A percentile compares a stretch with the other conserved stretches of the same genome.
Evolutionary conservation across 2,113 vertebrate species (phyloP).

Genomic region (Ammodytes marinus): DNA sequence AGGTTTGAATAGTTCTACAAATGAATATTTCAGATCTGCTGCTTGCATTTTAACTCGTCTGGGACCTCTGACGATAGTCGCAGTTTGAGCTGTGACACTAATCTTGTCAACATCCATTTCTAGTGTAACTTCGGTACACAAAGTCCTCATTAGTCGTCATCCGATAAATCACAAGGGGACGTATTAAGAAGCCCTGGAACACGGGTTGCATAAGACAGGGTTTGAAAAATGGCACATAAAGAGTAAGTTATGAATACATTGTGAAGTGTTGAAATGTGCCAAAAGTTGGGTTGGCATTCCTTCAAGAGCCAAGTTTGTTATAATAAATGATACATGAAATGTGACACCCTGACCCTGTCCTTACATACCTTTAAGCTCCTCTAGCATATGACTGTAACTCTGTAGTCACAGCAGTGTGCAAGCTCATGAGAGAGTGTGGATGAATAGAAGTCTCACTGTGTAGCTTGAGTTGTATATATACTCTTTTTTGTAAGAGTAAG

Average conservation of each 20-base stretch:
- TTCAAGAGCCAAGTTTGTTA: too few species aligned
- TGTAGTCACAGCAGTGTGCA: background rate
- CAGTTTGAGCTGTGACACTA: background rate
- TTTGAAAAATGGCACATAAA: background rate
- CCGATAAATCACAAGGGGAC: too few species aligned
- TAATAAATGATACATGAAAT: too few species aligned
- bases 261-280: too few species aligned
- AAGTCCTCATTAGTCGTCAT: background rate
- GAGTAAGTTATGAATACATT: too few species aligned
- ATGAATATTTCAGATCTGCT: constrained; percentile 12
- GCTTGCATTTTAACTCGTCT: background rate
- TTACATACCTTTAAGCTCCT: too few species aligned
- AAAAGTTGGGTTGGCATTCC: background rate
- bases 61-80: background rate
- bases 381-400: too few species aligned
- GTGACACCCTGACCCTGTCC: too few species aligned
- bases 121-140: background rate
- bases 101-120: background rate
- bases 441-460: background rate
- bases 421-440: background rate
- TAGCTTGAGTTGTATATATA: background rate
- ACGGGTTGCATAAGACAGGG: background rate
- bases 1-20: background rate
- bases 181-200: background rate
- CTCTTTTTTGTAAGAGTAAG: background rate